phyloP scores from a whole-genome alignment of 2,888 invertebrate genomes.

The Cryptosula pallasiana region DNA sequence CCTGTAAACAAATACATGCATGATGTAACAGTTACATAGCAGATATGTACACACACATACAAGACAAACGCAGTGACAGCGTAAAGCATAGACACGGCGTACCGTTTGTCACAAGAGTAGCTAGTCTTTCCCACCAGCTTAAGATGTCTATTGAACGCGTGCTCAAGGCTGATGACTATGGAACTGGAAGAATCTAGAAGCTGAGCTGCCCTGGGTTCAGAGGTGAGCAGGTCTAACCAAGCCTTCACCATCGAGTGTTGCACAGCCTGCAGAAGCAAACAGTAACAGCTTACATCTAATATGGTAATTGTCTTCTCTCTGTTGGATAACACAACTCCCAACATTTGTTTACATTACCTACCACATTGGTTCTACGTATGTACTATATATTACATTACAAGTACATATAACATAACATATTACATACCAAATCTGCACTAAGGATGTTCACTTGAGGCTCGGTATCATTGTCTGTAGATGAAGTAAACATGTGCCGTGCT shows the following conservation, averaged over 20 bases:
- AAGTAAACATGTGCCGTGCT: constrained; percentile 60
- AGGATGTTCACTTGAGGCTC: constrained; percentile 28
- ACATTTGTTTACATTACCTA: no score
- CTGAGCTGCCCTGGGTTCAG: constrained; percentile 71
- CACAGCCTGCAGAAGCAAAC: background rate
- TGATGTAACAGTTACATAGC: no score
- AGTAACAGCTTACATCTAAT: no score
- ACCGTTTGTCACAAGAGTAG: constrained; percentile 51
- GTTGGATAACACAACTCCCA: no score
- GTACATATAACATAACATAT: no score
- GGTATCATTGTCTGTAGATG: constrained; percentile 35
- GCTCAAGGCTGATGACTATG: constrained; percentile 47
- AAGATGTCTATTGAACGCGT: constrained; percentile 61
- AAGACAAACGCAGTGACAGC: no score
- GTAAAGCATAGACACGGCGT: no score
- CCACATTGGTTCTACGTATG: no score
- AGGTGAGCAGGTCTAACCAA: constrained; percentile 70
- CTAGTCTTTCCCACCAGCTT: constrained; percentile 65
- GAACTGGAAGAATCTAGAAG: constrained; percentile 58
- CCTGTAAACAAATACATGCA: constrained; percentile 54
- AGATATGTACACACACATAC: no score
- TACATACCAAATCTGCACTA: constrained; percentile 17
- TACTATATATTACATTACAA: no score
- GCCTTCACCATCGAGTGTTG: constrained; percentile 17
- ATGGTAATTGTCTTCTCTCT: no score